Conservation (phyloP, 2,888 invertebrate species). For the Cerastoderma edule region DNA sequence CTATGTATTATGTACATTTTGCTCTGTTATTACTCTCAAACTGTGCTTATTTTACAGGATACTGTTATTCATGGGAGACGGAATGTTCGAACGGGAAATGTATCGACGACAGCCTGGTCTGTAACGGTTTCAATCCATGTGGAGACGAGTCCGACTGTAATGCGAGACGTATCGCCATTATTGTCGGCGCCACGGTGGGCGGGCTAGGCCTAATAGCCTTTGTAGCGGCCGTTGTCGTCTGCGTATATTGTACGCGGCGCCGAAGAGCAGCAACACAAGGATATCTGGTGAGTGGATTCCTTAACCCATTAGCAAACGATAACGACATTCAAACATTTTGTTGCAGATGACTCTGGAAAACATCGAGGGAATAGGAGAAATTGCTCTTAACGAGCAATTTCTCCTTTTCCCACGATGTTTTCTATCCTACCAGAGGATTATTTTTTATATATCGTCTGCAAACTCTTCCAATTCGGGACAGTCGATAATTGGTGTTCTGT, state of each 20-base stretch:
- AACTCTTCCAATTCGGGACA: too few species aligned
- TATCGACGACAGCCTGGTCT: slow-evolving; percentile 19
- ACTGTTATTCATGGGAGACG: slow-evolving; percentile 26
- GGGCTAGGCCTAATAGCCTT: not conserved
- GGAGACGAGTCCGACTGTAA: slow-evolving; percentile 34
- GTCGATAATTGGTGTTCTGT: too few species aligned
- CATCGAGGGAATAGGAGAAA: too few species aligned
- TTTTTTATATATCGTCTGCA: too few species aligned
- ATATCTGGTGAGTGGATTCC: slow-evolving; percentile 14
- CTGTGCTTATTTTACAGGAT: slow-evolving; percentile 7
- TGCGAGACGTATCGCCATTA: slow-evolving; percentile 13
- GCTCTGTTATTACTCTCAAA: too few species aligned
- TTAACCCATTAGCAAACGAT: too few species aligned
- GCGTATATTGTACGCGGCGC: slow-evolving; percentile 3
- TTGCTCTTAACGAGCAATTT: too few species aligned
- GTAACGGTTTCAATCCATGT: slow-evolving; percentile 36
- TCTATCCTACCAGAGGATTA: too few species aligned
- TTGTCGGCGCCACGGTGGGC: slow-evolving; percentile 3
- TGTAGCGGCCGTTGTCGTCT: not conserved
- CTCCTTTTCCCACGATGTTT: too few species aligned
- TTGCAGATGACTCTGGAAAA: too few species aligned
- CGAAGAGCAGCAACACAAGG: not conserved
- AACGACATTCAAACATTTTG: too few species aligned
- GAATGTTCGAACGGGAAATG: slow-evolving; percentile 32
- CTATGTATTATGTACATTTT: too few species aligned